Base-by-base conservation (phyloP, 2,888 invertebrate species). In the Pseudococcus viburni region DNA sequence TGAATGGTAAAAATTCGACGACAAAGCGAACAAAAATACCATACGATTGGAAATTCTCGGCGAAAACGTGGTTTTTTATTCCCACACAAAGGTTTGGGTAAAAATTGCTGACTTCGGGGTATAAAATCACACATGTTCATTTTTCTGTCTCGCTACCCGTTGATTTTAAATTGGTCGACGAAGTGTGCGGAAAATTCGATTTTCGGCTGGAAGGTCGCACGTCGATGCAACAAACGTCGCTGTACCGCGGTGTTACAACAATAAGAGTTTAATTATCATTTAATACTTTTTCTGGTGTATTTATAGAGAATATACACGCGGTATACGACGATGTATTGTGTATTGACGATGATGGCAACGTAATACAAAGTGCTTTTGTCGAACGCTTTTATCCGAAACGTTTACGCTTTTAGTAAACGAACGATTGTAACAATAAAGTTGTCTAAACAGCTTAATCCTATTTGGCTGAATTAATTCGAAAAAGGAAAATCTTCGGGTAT, bases 361-460 rank as follows among this genome's bases (percentile, higher is more conserved):
- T 73, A 73, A 19, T 59, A 80, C 26, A 80, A 77, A 33, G 26
- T 33, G 26, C 26, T 33, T 33, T 33, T 73, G 15, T 17, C 19
- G 42, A 80, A 80, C 80, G 80, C 80, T 15, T 42, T 80, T 80
- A 42, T 80, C 42, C 42, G 6, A 6, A 46, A 80, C 80, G 42
- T 80, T 80, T 80, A 80, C 80, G 80, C 80, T 80, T 80, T 80
- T 33, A 33, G 26, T 42, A 80, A 80, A 80, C 12, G 80, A 80
- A 80, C 80, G 42, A 80, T 80, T 42, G 80, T 42, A 19, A 80
- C 80, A 80, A 80, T 80, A 42, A 42, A 80, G 42, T 80, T 42
- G 80, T 80, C 80, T 80, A 80, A 80, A 80, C 80, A 80, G 80
- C 80, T 80, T 80, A 80, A 80, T 80, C 80, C 80, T 80, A 80